phyloP scores from a whole-genome alignment of 2,113 vertebrate genomes.

The Clarias gariepinus region DNA sequence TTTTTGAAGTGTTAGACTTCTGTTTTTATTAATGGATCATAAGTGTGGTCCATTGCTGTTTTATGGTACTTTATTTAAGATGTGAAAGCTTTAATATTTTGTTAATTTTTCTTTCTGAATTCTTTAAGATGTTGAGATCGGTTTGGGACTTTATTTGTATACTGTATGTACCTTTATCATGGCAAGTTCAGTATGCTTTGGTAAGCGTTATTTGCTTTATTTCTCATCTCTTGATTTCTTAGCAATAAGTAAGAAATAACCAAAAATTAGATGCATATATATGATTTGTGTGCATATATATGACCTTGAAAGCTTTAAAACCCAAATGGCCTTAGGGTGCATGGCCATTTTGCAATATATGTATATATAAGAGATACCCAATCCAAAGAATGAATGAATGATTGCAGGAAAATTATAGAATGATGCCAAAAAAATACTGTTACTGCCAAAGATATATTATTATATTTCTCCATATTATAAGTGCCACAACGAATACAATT shows the following conservation, averaged over 20 bases:
- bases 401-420: conserved; percentile 61
- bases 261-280: conserved; percentile 53
- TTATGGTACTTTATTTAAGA: conserved; percentile 31
- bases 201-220: neutral
- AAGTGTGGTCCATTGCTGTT: conserved; percentile 13
- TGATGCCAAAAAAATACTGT: conserved; percentile 58
- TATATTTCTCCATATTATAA: conserved; percentile 54
- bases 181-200: conserved; percentile 40
- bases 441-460: conserved; percentile 57
- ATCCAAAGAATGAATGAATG: conserved; percentile 69
- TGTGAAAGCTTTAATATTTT: conserved; percentile 22
- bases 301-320: conserved; percentile 71
- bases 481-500: conserved; percentile 47
- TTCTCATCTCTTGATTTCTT: conserved; percentile 18
- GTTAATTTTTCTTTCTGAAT: conserved; percentile 48
- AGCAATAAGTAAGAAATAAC: conserved; percentile 60
- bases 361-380: conserved; percentile 43
- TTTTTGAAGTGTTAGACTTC: neutral
- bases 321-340: conserved; percentile 68
- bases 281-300: conserved; percentile 60
- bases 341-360: conserved; percentile 62
- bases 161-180: conserved; percentile 38
- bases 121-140: conserved; percentile 18
- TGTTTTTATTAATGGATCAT: conserved; percentile 18
- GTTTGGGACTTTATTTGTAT: conserved; percentile 58